A percentile compares a stretch with the other conserved stretches of the same genome.
phyloP scores from a whole-genome alignment of 2,888 invertebrate genomes.

The Ophion slaviceki region DNA sequence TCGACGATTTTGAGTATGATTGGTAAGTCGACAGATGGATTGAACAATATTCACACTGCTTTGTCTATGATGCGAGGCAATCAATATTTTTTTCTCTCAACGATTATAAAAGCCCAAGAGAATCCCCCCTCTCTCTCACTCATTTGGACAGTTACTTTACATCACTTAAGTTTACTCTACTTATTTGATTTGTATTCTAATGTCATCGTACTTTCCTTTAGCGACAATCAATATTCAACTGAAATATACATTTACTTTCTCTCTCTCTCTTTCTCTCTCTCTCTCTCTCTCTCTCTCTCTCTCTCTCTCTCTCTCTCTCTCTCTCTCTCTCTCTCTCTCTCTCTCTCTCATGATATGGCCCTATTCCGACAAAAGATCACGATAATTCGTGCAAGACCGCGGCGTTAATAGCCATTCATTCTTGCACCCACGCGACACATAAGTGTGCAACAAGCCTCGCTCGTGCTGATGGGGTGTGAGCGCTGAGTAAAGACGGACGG shows the following conservation, averaged over 20 bases:
- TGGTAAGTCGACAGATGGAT: neutral
- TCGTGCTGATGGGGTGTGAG: slow-evolving; percentile 70
- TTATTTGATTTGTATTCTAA: too few relatives aligned
- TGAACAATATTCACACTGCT: neutral
- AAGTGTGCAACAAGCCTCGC: slow-evolving; percentile 7
- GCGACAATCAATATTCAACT: too few relatives aligned
- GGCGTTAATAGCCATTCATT: slow-evolving; percentile 4
- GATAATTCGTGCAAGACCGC: neutral
- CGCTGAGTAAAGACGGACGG: slow-evolving; percentile 63
- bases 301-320: slow-evolving; percentile 30
- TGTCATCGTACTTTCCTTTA: too few relatives aligned
- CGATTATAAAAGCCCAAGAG: too few relatives aligned
- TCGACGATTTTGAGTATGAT: neutral
- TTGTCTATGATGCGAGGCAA: neutral
- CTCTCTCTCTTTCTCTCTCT: slow-evolving; percentile 6
- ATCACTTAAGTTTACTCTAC: too few relatives aligned
- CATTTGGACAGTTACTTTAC: too few relatives aligned
- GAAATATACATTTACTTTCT: too few relatives aligned
- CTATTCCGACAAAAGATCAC: slow-evolving; percentile 10
- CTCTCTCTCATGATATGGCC: slow-evolving; percentile 1
- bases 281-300: slow-evolving; percentile 22
- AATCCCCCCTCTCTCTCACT: too few relatives aligned
- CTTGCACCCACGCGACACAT: slow-evolving; percentile 31
- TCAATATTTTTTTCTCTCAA: too few relatives aligned
- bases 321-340: slow-evolving; percentile 10